Evolutionary conservation across 2,113 vertebrate genomes (phyloP).

Genomic region (Cryptotis parvus): DNA sequence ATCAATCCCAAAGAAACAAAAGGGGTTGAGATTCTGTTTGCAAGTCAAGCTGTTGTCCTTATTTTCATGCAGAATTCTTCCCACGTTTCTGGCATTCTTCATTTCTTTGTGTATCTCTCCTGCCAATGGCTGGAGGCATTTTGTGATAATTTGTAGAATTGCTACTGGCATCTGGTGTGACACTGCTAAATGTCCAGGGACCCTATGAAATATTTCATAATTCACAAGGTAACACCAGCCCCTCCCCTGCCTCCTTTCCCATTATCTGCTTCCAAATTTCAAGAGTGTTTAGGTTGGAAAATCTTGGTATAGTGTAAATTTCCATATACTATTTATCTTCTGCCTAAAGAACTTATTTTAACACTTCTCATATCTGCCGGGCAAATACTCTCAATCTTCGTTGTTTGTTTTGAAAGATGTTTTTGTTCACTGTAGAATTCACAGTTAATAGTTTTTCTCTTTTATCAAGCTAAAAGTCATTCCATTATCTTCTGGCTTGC

Average conservation of each 20-base stretch:
- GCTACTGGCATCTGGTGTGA: not conserved
- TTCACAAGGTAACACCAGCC: not conserved
- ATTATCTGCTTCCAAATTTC: not conserved
- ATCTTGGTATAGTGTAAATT: not conserved
- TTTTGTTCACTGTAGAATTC: not conserved
- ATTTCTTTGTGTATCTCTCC: not conserved
- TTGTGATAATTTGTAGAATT: conserved; percentile 1
- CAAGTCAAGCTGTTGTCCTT: not conserved
- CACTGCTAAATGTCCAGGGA: too few species aligned
- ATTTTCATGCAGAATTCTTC: not conserved
- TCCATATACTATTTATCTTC: not conserved
- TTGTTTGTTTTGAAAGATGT: conserved; percentile 25
- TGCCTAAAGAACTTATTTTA: not conserved
- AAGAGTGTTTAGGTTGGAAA: not conserved
- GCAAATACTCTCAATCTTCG: not conserved
- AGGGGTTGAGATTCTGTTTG: conserved; percentile 10
- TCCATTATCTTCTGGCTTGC: not conserved
- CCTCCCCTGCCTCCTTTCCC: not conserved
- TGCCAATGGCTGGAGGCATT: not conserved
- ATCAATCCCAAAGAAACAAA: conserved; percentile 43
- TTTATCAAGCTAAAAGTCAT: conserved; percentile 20
- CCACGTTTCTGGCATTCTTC: not conserved
- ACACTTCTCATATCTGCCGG: not conserved
- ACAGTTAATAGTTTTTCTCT: not conserved
- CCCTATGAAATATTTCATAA: not conserved